Evolutionary conservation across 2,888 invertebrate genomes (phyloP), one percentile per base, ranked within the genome.

Genomic region (Oscheius onirici): DNA sequence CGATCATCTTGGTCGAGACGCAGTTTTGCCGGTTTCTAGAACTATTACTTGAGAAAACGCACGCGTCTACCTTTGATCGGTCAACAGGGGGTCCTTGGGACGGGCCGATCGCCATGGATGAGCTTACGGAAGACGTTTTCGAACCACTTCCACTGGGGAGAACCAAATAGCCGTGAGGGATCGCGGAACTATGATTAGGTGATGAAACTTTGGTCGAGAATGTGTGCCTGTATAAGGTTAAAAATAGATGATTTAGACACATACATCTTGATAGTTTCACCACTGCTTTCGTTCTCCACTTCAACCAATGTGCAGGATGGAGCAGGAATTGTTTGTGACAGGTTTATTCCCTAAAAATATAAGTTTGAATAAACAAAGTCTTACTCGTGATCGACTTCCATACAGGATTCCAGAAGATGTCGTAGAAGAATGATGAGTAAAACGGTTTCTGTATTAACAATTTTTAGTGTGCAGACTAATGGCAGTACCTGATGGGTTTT

Each of bases 281-380:
- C 66, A 49, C 66, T 66, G 40, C 66, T 66, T 54, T 66, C 66
- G 24, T 66, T 66, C 0, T 66, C 66, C n/a, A 52, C 66, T 24
- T 66, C 66, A 8, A 66, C 66, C n/a, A 66, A 15, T 6, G 52
- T 43, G 51, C 66, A 66, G 13, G 66, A 15, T 2, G 63, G 63
- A 20, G 58, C 58, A 10, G 58, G 58, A n/a, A 58, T 41, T 15
- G 17, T 22, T 28, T 66, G 66, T 8, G 41, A 49, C 17, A 66
- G 41, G 51, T 66, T 51, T 5, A 54, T 40, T 34, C 49, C 66
- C 66, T 66, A 44, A 49, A 51, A 28, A 44, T 26, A 58, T 5
- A 15, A 13, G 11, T 28, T 28, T 57, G 28, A 13, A 11, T 3
- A 28, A 11, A 58, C 8, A 34, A 11, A 34, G 15, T 13, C 22